Evolutionary conservation across 2,113 vertebrate genomes (phyloP).

Genomic region (Isichthys henryi): DNA sequence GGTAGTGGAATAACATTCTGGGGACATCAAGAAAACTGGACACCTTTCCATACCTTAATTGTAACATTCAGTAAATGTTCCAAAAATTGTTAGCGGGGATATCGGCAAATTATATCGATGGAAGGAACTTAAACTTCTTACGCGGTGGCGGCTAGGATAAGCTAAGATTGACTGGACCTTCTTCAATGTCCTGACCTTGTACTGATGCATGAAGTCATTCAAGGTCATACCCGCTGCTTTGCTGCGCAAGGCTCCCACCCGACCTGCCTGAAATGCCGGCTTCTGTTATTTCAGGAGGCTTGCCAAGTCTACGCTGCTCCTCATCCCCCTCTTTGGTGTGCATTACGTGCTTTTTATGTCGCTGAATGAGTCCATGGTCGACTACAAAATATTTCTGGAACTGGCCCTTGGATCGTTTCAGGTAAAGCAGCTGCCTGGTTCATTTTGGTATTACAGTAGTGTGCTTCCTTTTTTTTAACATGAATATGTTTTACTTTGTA

Average conservation of each 20-base stretch:
- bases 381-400: slow-evolving; percentile 80
- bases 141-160: background rate
- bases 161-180: background rate
- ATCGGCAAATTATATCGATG: background rate
- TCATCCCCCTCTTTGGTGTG: slow-evolving; percentile 83
- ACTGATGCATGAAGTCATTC: background rate
- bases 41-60: background rate
- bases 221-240: background rate
- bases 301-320: slow-evolving; percentile 81
- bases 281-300: slow-evolving; percentile 64
- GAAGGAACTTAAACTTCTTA: background rate
- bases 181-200: background rate
- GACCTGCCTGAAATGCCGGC: background rate
- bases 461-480: background rate
- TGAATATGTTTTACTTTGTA: background rate
- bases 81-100: background rate
- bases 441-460: background rate
- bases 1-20: background rate
- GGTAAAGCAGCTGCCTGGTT: slow-evolving; percentile 46
- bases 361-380: slow-evolving; percentile 56
- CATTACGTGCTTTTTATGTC: slow-evolving; percentile 82
- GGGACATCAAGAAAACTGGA: background rate
- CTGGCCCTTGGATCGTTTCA: slow-evolving; percentile 83
- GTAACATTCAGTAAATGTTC: background rate
- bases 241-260: background rate